A percentile compares a stretch with the other conserved stretches of the same genome.
Evolutionary conservation across 1,140 invertebrate species (phyloP).

Genomic region (Leptinotarsa defecta): DNA sequence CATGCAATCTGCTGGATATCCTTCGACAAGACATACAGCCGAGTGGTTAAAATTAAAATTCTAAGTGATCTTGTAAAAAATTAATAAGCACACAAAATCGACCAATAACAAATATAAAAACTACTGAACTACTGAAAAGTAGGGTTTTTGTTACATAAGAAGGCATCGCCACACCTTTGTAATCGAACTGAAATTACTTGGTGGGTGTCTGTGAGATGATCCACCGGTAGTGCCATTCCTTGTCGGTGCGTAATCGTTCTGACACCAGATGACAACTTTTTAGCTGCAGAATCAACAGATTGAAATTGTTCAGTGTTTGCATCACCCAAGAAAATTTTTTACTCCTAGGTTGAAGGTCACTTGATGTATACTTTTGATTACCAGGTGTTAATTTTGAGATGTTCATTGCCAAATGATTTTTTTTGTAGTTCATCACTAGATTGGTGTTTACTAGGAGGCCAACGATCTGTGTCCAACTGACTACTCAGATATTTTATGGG

Average conservation of each 20-base stretch:
- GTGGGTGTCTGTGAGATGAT: constrained; percentile 26
- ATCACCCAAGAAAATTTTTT: constrained; percentile 18
- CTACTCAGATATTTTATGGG: neutral
- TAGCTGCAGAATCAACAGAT: neutral
- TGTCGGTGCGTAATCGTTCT: constrained; percentile 22
- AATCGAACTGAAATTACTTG: neutral
- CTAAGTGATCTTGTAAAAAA: no score
- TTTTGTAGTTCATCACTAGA: neutral
- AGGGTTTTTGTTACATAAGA: no score
- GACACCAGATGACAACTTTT: constrained; percentile 21
- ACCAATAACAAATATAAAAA: no score
- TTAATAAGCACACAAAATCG: no score
- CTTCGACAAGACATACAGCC: no score
- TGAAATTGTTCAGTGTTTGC: neutral
- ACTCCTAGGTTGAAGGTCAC: constrained; percentile 31
- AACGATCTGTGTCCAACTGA: neutral
- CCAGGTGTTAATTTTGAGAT: neutral
- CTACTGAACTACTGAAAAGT: no score
- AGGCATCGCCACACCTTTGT: no score
- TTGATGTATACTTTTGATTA: neutral
- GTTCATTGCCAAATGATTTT: neutral
- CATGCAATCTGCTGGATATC: no score
- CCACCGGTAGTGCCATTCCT: constrained; percentile 35
- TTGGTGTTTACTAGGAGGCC: neutral
- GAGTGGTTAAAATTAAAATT: no score